Conservation (phyloP, 2,797 vertebrate species). For the Sebastolobus alascanus region DNA sequence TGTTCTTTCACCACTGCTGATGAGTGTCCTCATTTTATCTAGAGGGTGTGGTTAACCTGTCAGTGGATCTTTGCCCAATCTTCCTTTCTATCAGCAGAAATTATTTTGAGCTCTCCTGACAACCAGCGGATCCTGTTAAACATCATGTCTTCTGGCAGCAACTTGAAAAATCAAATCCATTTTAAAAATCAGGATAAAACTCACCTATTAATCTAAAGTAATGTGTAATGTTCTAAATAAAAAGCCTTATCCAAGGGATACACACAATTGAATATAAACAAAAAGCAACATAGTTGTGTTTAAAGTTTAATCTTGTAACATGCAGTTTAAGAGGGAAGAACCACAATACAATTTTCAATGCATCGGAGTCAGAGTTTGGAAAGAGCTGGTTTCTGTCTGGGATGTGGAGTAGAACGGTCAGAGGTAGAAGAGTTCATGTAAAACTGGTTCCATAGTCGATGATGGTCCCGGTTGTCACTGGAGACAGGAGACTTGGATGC, state of each 20-base stretch:
- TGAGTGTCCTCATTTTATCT: neutral
- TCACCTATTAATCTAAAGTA: too few relatives aligned
- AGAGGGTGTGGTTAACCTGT: neutral
- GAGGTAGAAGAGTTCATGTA: constrained; percentile 42
- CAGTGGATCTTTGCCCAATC: neutral
- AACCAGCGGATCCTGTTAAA: neutral
- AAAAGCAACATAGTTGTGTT: constrained; percentile 7
- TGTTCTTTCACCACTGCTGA: neutral
- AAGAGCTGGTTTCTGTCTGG: constrained; percentile 7
- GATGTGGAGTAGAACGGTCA: constrained; percentile 22
- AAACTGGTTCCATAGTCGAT: constrained; percentile 26
- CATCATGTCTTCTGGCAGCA: neutral
- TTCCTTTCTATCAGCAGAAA: neutral
- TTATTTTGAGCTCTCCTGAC: neutral
- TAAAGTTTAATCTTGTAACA: constrained; percentile 57
- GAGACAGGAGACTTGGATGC: constrained; percentile 8
- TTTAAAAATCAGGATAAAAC: neutral
- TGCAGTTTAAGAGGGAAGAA: constrained; percentile 21
- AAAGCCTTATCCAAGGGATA: neutral
- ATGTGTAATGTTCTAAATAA: neutral
- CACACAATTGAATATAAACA: neutral
- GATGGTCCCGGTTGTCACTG: constrained; percentile 36
- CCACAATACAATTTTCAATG: constrained; percentile 4
- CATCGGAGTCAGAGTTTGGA: constrained; percentile 10
- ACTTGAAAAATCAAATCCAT: neutral